Base-by-base conservation (phyloP, 2,888 invertebrate species). In the Hipparchia sbordonii region DNA sequence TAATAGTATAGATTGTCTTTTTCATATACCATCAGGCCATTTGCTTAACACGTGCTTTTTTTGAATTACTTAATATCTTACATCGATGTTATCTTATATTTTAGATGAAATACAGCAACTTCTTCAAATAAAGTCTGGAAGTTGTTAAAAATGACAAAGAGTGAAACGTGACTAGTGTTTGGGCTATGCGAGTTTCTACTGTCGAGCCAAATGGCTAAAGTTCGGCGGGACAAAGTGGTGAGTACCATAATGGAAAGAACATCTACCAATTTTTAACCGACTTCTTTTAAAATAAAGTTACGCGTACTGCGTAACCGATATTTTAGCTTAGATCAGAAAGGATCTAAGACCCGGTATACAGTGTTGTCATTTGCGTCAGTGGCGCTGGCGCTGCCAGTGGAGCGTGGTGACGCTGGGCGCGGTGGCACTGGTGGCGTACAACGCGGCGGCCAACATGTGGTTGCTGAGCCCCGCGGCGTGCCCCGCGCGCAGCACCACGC, bases 391-490 rank as follows among this genome's bases (percentile, higher is more conserved):
- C 81, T 95, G 96, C 79, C 94, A 95, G 85, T 96, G 96, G 96
- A 96, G 95, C 86, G 87, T 96, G 80, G 95, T 96, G 81, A 92
- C 96, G 76, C 87, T 95, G 73, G 94, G 95, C 79, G 95, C 96
- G 56, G 84, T 96, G 70, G 94, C 95, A 54, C 91, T 97, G 76
- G 95, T 96, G 48, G 82, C 96, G 60, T 96, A 91, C 86, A 92
- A 91, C 77, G 89, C 90, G 7, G 89, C 86, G 3, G 90, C 90
- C 61, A 91, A 92, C 82, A 81, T 94, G 77, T 92, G 92, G 93
- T 82, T 92, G 57, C 81, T 92, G 52, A 87, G 84, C 6, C 87
- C 90, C 1, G 80, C 87, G 0, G 78, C 90, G 2, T 91, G 92
- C 75, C 86, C 88, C 2, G 75, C 71, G 39, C 80, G 79, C 33